These are phyloP conservation scores for Drosophila phalerata DNA, from an alignment of 2,888 invertebrate genomes.

Conservation along the genomic window DNA sequence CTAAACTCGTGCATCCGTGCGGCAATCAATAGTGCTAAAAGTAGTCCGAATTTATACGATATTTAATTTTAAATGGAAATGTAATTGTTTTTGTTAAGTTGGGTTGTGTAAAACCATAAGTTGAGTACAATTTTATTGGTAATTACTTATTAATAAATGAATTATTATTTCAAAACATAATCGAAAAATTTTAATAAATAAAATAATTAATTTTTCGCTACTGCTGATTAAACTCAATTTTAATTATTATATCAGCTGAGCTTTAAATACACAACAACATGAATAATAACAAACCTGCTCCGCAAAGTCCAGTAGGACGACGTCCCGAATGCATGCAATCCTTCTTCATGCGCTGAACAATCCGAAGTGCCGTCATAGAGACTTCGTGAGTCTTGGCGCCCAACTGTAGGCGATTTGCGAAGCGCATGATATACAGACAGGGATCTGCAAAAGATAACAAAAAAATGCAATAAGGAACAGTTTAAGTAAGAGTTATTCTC, in stretches of 20 bases:
- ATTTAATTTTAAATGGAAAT: not conserved
- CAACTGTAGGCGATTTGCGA: conserved; percentile 96
- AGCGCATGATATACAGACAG: conserved; percentile 97
- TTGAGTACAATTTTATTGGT: no score
- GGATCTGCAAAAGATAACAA: conserved; percentile 89
- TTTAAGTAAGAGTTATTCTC: conserved; percentile 3
- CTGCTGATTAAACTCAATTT: no score
- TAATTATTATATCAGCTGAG: no score
- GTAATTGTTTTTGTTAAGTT: no score
- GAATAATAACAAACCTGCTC: conserved; percentile 90
- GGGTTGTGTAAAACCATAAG: no score
- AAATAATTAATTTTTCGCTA: no score
- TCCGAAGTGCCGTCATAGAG: conserved; percentile 95
- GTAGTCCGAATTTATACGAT: not conserved
- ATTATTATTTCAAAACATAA: no score
- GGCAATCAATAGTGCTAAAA: conserved; percentile 95
- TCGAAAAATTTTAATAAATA: no score
- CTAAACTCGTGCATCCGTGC: conserved; percentile 96
- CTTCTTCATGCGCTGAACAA: conserved; percentile 98
- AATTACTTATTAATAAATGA: no score
- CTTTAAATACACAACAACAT: no score
- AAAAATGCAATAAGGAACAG: conserved; percentile 42
- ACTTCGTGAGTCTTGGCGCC: conserved; percentile 97
- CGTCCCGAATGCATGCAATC: conserved; percentile 99
- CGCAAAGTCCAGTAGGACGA: conserved; percentile 98